Evolutionary conservation across 2,113 vertebrate genomes (phyloP), one percentile per base, ranked within the genome.

Genomic region (Neolamprologus caudopunctatus): DNA sequence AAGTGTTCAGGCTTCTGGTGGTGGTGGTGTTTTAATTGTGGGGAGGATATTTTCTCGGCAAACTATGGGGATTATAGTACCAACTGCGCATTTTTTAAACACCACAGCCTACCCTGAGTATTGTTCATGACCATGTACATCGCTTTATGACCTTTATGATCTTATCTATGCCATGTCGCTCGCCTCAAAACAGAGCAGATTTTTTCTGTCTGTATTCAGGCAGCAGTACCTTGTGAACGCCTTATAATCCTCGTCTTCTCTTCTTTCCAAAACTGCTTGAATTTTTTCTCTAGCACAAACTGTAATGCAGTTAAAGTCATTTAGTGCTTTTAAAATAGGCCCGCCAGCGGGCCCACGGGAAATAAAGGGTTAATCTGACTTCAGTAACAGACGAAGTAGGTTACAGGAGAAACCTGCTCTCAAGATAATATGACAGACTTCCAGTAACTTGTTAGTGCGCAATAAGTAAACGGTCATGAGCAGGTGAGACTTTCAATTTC

Each of bases 271-370:
- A 66, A 66, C 61, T 66, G 33, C 3, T 66, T 66, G 33, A 66
- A 13, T 13, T 37, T 66, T 66, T 66, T 66, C 33, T 66, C 33
- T 37, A 66, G 7, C 61, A 66, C 33, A 68, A 68, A 68, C 4
- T 21, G 61, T 68, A 68, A 68, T 21, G 33, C 2, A 37, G 61
- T 5, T 68, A 2, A 21, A 37, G 7, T 37, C 61, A 37, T 68
- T 68, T 68, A 68, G 61, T 37, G 33, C 33, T 68, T 68, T 68
- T 68, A 68, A 68, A 68, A 68, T 68, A 37, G 33, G 61, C 61
- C 61, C 1, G 3, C 19, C 33, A n/a, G 61, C 1, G 1, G 19
- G 33, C 2, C 11, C 19, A 68, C 0, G 3, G 19, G 61, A 37
- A 5, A 21, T 68, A 68, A 13, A 68, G 11, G 11, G 33, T 37